Evolutionary conservation across 2,797 vertebrate species (phyloP), one percentile per base, ranked within the genome.

Genomic region (Hybognathus amarus): DNA sequence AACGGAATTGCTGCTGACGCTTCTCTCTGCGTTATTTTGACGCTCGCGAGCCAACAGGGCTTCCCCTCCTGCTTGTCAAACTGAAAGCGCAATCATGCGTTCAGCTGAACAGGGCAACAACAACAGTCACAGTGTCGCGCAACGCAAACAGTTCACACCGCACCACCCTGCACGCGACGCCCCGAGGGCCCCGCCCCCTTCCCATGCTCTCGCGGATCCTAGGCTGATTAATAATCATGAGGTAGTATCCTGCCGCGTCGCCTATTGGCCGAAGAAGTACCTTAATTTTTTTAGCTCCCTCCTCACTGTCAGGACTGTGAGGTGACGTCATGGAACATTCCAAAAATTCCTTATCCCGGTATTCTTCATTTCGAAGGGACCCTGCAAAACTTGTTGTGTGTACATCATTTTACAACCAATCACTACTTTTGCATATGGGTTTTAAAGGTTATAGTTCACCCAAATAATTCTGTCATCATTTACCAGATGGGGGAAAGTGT

Each of bases 61-160:
- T 80, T 90, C 90, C 90, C 92, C 91, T 92, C 91, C 70, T 88
- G 74, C 87, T 91, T 88, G 92, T 94, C 92, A 91, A 90, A 90
- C 90, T 89, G 90, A 88, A 88, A 92, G 92, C 69, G 92, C 90
- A 91, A 90, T 89, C 92, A 91, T 92, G 93, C 92, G 85, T 94
- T 92, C 94, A 94, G 93, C 92, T 92, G 93, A 92, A 90, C 90
- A 88, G 87, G 91, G 92, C 93, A 92, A 93, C 93, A 93, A 92
- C 82, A 81, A 67, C 82, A 79, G 64, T 18, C 27, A 36, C 85
- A 59, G 77, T 36, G 83, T 80, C 70, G 56, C 75, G 27, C 79
- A 84, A 83, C 83, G 85, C 88, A 95, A 94, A 94, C 93, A 92
- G 93, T 93, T 93, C 92, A 92, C 92, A 91, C 93, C 91, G 89